Percentiles rank a stretch among this genome's conserved stretches.
phyloP scores from a whole-genome alignment of 2,797 vertebrate species.

The Netta rufina region DNA sequence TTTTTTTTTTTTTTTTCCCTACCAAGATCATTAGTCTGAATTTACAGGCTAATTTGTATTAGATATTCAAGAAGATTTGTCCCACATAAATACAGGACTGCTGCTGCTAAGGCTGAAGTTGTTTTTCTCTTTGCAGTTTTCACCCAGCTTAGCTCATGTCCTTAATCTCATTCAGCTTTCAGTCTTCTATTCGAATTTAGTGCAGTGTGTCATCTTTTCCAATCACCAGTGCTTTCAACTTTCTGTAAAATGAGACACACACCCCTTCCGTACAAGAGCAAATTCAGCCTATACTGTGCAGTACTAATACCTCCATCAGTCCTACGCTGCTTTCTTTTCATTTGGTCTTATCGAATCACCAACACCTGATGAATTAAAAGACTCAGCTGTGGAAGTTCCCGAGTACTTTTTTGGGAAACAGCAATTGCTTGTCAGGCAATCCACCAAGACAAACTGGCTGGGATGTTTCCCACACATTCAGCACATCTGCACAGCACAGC shows the following conservation, averaged over 20 bases:
- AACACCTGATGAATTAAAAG: background rate
- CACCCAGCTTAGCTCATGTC: background rate
- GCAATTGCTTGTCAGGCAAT: background rate
- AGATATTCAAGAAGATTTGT: background rate
- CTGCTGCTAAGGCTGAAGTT: background rate
- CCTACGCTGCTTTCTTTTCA: background rate
- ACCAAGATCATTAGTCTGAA: background rate
- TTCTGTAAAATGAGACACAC: background rate
- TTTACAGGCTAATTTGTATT: background rate
- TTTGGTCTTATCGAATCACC: background rate
- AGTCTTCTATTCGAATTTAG: background rate
- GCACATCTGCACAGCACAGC: constrained; percentile 46
- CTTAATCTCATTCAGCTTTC: background rate
- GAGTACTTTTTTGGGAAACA: background rate
- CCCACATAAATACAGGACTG: background rate
- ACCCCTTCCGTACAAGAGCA: background rate
- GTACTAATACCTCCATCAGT: background rate
- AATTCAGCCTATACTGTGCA: background rate
- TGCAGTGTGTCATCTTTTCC: background rate
- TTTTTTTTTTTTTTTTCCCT: background rate
- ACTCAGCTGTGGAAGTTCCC: background rate
- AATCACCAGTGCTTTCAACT: background rate
- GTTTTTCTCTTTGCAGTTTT: background rate
- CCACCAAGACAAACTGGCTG: constrained; percentile 40
- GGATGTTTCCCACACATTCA: constrained; percentile 5